Percentiles rank a stretch among this genome's conserved stretches.
These are phyloP conservation scores for Rhea pennata DNA, from an alignment of 2,113 vertebrate genomes.

Conservation along the genomic window DNA sequence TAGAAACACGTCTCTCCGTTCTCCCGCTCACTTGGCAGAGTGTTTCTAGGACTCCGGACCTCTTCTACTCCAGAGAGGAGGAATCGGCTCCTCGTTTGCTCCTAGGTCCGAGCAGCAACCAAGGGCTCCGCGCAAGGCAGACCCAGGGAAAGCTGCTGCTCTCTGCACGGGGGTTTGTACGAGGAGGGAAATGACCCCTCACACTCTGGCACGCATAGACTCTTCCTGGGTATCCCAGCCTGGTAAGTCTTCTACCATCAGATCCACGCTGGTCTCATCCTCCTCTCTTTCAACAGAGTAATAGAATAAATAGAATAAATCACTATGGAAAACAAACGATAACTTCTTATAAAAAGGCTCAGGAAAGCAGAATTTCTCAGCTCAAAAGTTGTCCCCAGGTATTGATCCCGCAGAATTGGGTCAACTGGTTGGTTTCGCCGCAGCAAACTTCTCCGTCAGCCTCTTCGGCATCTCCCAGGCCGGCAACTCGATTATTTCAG, in stretches of 20 bases:
- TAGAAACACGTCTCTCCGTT: neutral
- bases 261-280: neutral
- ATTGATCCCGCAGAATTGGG: neutral
- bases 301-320: neutral
- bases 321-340: neutral
- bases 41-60: neutral
- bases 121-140: neutral
- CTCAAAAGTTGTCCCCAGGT: rapidly evolving
- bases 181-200: neutral
- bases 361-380: neutral
- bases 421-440: neutral
- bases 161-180: neutral
- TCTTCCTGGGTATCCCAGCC: neutral
- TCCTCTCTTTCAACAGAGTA: neutral
- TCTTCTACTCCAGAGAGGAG: neutral
- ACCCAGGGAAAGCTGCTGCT: neutral
- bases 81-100: neutral
- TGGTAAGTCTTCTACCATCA: neutral
- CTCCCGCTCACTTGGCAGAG: neutral
- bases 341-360: neutral
- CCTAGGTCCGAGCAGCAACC: neutral
- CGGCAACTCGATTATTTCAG: neutral
- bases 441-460: neutral
- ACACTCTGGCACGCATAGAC: too few species aligned
- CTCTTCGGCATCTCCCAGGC: neutral